Evolutionary conservation across 1,140 invertebrate genomes (phyloP).

Genomic region (Ladona fulva): DNA sequence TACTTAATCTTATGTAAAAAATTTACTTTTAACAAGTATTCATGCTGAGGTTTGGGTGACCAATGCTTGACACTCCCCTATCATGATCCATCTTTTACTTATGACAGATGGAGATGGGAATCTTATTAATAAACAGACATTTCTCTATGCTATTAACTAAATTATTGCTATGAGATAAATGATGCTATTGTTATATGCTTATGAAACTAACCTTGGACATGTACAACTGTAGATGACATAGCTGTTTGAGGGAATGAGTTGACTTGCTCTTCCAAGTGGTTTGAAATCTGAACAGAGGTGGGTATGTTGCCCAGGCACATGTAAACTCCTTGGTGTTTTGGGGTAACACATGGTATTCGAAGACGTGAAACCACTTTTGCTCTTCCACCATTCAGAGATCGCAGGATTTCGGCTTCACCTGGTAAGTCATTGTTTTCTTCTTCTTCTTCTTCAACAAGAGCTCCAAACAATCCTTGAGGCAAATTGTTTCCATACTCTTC

Average conservation of each 20-base stretch:
- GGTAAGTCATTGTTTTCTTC: background rate
- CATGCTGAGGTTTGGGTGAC: too few relatives aligned
- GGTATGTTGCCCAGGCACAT: conserved; percentile 52
- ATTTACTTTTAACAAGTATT: too few relatives aligned
- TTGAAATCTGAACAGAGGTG: background rate
- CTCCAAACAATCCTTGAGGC: background rate
- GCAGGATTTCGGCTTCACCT: background rate
- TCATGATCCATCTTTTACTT: too few relatives aligned
- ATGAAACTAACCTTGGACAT: background rate
- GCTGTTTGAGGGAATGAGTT: background rate
- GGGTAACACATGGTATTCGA: conserved; percentile 49
- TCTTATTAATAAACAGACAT: too few relatives aligned
- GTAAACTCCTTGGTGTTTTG: conserved; percentile 50
- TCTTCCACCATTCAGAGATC: conserved; percentile 33
- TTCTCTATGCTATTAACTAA: too few relatives aligned
- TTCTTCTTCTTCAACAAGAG: background rate
- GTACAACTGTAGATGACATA: background rate
- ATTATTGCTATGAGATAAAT: too few relatives aligned
- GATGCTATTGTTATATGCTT: too few relatives aligned
- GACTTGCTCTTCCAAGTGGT: background rate
- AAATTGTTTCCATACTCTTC: background rate
- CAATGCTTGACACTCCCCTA: too few relatives aligned
- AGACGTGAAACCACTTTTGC: conserved; percentile 54
- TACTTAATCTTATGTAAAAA: too few relatives aligned
- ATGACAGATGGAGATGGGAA: too few relatives aligned